phyloP scores from a whole-genome alignment of 2,113 vertebrate genomes.

The Strix uralensis region DNA sequence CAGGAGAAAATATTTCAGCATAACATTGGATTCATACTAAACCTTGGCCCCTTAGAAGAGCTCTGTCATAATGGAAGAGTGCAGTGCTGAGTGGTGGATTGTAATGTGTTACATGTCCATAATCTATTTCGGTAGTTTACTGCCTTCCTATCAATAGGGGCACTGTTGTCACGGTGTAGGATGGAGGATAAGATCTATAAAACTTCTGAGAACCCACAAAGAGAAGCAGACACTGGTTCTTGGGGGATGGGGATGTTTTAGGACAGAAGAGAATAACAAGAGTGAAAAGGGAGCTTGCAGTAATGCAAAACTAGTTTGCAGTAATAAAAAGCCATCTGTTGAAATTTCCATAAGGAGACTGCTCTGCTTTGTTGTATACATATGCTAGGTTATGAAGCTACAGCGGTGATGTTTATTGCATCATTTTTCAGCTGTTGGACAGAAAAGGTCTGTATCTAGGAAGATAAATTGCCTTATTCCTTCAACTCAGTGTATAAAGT shows the following conservation, averaged over 20 bases:
- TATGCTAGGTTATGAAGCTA: neutral
- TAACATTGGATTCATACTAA: neutral
- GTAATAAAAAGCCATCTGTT: neutral
- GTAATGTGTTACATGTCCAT: neutral
- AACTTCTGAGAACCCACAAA: neutral
- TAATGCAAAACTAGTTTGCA: neutral
- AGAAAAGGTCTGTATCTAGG: neutral
- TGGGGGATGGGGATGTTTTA: neutral
- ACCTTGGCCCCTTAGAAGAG: neutral
- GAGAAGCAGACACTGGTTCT: neutral
- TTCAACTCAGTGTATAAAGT: neutral
- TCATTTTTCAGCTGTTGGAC: neutral
- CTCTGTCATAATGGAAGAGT: neutral
- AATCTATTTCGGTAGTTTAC: neutral
- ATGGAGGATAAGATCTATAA: neutral
- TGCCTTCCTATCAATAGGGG: neutral
- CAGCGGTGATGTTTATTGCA: neutral
- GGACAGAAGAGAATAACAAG: neutral
- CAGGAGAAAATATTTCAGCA: neutral
- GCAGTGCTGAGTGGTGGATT: neutral
- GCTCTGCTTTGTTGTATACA: neutral
- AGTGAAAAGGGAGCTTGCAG: neutral
- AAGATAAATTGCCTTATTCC: neutral
- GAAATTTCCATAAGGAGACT: neutral
- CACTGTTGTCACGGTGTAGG: neutral